Conservation (phyloP, 92 coral and sea anemone genomes). For the Diadumene lineata region DNA sequence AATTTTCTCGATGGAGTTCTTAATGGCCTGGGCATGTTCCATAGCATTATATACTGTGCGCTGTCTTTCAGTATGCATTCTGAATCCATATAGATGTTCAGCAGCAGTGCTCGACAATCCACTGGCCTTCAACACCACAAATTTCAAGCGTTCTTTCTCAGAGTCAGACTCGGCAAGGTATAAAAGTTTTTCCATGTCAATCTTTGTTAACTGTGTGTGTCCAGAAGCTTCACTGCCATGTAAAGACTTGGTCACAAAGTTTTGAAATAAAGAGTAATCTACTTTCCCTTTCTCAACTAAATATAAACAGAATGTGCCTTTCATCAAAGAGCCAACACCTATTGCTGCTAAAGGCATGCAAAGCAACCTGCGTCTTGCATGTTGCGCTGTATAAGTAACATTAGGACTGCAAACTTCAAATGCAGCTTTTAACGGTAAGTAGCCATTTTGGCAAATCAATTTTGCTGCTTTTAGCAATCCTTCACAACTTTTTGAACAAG, state of each 20-base stretch:
- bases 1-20: slow-evolving; percentile 48
- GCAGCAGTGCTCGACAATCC: slow-evolving; percentile 43
- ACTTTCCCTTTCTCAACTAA: slow-evolving; percentile 35
- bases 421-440: slow-evolving; percentile 47
- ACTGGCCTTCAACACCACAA: slow-evolving; percentile 52
- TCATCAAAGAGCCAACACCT: slow-evolving; percentile 25
- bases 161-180: slow-evolving; percentile 60
- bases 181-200: slow-evolving; percentile 34
- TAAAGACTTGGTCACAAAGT: slow-evolving; percentile 12
- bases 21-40: slow-evolving; percentile 39
- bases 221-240: neutral
- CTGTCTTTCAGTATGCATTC: slow-evolving; percentile 20
- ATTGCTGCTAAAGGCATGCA: slow-evolving; percentile 46
- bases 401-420: slow-evolving; percentile 43
- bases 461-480: slow-evolving; percentile 49
- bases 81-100: slow-evolving; percentile 36
- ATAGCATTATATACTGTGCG: slow-evolving; percentile 35
- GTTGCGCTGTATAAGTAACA: slow-evolving; percentile 36
- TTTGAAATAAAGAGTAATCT: slow-evolving; percentile 9
- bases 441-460: slow-evolving; percentile 32
- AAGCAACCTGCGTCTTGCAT: slow-evolving; percentile 48
- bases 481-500: slow-evolving; percentile 36
- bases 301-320: slow-evolving; percentile 29
- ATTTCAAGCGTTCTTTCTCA: slow-evolving; percentile 44
- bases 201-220: slow-evolving; percentile 13